These are phyloP conservation scores for Crotalus helleri DNA, from an alignment of 2,113 vertebrate genomes.

Conservation along the genomic window DNA sequence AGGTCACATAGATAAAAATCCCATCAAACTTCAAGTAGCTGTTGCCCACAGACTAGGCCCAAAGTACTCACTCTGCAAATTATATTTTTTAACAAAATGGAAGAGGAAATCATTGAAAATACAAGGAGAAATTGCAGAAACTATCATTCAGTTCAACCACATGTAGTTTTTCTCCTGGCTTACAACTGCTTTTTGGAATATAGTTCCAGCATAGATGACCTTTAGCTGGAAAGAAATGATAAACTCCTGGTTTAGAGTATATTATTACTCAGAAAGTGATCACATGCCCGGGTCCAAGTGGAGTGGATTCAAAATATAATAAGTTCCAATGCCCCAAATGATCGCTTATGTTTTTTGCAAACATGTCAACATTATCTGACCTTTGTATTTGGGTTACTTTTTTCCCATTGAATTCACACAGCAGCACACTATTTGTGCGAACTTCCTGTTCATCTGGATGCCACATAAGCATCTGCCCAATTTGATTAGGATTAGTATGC, in stretches of 20 bases:
- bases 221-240: background rate
- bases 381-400: conserved; percentile 39
- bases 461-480: conserved; percentile 70
- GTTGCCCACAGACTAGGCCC: background rate
- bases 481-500: conserved; percentile 61
- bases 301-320: background rate
- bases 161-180: background rate
- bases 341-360: background rate
- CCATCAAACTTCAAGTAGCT: background rate
- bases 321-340: background rate
- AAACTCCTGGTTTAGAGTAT: background rate
- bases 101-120: background rate
- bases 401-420: conserved; percentile 62
- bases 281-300: background rate
- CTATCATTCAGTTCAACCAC: background rate
- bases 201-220: background rate
- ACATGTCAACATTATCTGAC: background rate
- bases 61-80: background rate
- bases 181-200: background rate
- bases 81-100: background rate
- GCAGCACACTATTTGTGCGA: conserved; percentile 64
- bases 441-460: conserved; percentile 72
- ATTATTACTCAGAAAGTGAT: background rate
- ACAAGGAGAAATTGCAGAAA: background rate
- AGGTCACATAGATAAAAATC: background rate